These are phyloP conservation scores for Nomada fucata DNA, from an alignment of 2,888 invertebrate genomes.

Conservation along the genomic window DNA sequence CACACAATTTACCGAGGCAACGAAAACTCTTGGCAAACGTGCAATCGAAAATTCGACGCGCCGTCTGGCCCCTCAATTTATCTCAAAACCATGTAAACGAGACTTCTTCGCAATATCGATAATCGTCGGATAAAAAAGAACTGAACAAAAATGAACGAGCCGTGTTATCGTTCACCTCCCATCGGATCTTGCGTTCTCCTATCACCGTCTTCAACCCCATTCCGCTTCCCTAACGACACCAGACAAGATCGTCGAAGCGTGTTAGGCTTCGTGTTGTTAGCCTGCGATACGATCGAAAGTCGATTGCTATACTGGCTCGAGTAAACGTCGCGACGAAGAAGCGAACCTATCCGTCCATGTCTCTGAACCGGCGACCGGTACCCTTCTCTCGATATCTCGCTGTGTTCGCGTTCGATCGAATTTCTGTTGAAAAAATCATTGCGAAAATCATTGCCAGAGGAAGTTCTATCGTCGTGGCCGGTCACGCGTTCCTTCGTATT, in stretches of 20 bases:
- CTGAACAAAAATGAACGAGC: no score
- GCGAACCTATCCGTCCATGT: slow-evolving; percentile 31
- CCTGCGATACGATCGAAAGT: slow-evolving; percentile 43
- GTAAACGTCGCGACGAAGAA: slow-evolving; percentile 24
- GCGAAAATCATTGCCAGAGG: not conserved
- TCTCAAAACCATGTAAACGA: not conserved
- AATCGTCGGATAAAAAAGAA: no score
- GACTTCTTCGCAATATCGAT: not conserved
- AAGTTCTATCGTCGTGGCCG: not conserved
- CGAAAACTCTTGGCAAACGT: not conserved
- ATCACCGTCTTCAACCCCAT: slow-evolving; percentile 23
- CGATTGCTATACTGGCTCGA: slow-evolving; percentile 29
- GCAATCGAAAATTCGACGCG: not conserved
- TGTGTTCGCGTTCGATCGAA: slow-evolving; percentile 32
- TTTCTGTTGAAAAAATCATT: slow-evolving; percentile 6
- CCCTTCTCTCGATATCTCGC: slow-evolving; percentile 13
- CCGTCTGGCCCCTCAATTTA: not conserved
- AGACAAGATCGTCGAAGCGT: slow-evolving; percentile 32
- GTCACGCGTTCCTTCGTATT: not conserved
- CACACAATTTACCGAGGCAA: not conserved
- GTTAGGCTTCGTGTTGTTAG: slow-evolving; percentile 35
- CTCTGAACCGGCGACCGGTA: slow-evolving; percentile 11
- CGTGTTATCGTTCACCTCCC: not conserved
- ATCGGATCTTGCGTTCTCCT: not conserved
- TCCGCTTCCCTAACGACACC: slow-evolving; percentile 4